Evolutionary conservation across 2,113 vertebrate genomes (phyloP), one percentile per base, ranked within the genome.

Genomic region (Hippolais icterina): DNA sequence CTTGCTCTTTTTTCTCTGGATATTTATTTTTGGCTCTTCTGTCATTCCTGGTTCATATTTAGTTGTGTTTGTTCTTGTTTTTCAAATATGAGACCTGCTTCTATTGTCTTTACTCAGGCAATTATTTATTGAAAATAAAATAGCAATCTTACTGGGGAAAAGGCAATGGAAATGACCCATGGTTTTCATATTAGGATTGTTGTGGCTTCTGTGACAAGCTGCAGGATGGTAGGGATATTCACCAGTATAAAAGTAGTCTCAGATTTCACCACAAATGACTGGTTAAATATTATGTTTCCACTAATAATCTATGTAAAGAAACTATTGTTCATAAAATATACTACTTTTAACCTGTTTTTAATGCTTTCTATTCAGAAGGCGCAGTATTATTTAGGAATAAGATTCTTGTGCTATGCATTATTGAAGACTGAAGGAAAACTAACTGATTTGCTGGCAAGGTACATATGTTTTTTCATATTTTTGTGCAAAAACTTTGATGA

Each of bases 101-200:
- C 70, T 91, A 77, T 82, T 83, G 69, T 94, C 49, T 92, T 89
- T 93, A 33, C 44, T 82, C 63, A 60, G 80, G 87, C 35, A 5
- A 19, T 70, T 92, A 91, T 89, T 96, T 90, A 94, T 63, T 96
- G 95, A 94, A 96, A 96, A 71, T 50, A 97, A 97, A 97, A 88
- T 50, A 77, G 33, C 56, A 95, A 28, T 47, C 78, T 81, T 74
- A 66, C n/a, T 72, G 37, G 52, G 60, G 54, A 53, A 94, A 81
- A 83, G 60, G 64, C 50, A 90, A n/a, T 2, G 11, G 81, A 91
- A 93, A 80, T 83, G 50, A 76, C 74, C 66, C 79, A 49, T 15
- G 39, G 33, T 77, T 95, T 94, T 96, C 66, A 33, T 90, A 35
- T 64, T 59, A 66, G 79, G 54, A 65, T 76, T 78, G 25, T 56